phyloP scores from a whole-genome alignment of 2,888 invertebrate genomes.

The Rhogogaster chlorosoma region DNA sequence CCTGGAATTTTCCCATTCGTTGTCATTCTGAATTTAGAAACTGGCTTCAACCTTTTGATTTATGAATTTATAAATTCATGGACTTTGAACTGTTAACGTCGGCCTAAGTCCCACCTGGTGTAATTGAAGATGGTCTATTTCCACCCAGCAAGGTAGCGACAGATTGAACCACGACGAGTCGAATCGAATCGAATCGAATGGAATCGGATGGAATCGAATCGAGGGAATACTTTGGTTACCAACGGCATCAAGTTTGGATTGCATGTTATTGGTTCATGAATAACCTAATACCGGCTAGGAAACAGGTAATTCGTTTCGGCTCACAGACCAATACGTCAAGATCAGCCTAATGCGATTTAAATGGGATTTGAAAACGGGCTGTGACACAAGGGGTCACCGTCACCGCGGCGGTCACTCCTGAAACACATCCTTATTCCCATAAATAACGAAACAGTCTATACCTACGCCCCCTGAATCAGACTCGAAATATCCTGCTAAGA shows the following conservation, averaged over 20 bases:
- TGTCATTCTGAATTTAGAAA: too few species aligned
- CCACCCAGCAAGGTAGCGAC: neutral
- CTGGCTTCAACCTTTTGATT: too few species aligned
- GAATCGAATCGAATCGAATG: conserved; percentile 20
- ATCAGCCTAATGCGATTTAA: conserved; percentile 56
- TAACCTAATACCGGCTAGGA: conserved; percentile 62
- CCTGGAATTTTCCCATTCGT: too few species aligned
- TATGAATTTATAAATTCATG: neutral
- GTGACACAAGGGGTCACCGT: conserved; percentile 2
- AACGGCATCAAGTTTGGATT: conserved; percentile 49
- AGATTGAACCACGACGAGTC: conserved; percentile 13
- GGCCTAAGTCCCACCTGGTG: neutral
- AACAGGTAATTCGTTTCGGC: conserved; percentile 61
- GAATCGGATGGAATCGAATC: conserved; percentile 44
- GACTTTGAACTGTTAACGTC: neutral
- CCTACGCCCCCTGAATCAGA: neutral
- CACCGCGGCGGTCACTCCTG: neutral
- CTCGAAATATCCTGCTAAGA: neutral
- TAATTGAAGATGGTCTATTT: conserved; percentile 37
- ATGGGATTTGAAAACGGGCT: conserved; percentile 55
- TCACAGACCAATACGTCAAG: conserved; percentile 59
- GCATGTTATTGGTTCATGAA: conserved; percentile 65
- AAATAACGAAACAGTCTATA: neutral
- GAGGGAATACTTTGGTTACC: conserved; percentile 48
- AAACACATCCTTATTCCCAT: neutral